phyloP scores from a whole-genome alignment of 1,140 invertebrate genomes.

The Lordiphosa stackelbergi region DNA sequence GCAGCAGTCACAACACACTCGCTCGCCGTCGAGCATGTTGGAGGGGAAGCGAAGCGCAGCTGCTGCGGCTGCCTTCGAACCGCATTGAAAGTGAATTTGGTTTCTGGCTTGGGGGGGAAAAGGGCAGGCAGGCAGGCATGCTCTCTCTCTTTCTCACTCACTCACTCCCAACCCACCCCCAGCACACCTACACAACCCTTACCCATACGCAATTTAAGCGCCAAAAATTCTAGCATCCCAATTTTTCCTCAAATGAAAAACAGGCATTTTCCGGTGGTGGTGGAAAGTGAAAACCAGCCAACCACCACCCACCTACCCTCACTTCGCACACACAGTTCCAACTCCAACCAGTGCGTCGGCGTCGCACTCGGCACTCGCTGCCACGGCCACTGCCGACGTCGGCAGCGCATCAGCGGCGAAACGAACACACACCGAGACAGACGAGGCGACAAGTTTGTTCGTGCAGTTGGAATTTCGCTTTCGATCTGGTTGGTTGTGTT shows the following conservation, averaged over 20 bases:
- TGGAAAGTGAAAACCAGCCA: slow-evolving; percentile 69
- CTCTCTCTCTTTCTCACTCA: slow-evolving; percentile 18
- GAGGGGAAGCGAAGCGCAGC: slow-evolving; percentile 41
- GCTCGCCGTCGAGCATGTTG: slow-evolving; percentile 38
- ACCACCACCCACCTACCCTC: slow-evolving; percentile 56
- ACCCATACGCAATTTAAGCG: slow-evolving; percentile 36
- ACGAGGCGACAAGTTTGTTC: neutral
- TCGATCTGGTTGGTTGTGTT: slow-evolving; percentile 65
- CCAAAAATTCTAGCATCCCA: slow-evolving; percentile 41
- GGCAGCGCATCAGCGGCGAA: slow-evolving; percentile 9
- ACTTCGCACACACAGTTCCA: neutral
- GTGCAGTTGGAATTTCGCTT: slow-evolving; percentile 55
- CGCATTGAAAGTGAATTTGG: slow-evolving; percentile 64
- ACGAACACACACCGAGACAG: slow-evolving; percentile 5
- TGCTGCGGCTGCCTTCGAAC: slow-evolving; percentile 23
- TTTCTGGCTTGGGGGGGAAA: neutral
- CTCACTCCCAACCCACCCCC: neutral
- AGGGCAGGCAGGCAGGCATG: too few species aligned
- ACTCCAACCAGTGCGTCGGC: slow-evolving; percentile 13
- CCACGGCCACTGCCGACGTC: slow-evolving; percentile 18
- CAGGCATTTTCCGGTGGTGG: slow-evolving; percentile 56
- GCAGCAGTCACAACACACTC: neutral
- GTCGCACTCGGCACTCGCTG: neutral
- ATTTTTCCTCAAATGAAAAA: slow-evolving; percentile 68
- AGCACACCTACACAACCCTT: slow-evolving; percentile 5